These are phyloP conservation scores for Caenorhabditis doughertyi DNA, from an alignment of 2,888 invertebrate genomes.

Conservation along the genomic window DNA sequence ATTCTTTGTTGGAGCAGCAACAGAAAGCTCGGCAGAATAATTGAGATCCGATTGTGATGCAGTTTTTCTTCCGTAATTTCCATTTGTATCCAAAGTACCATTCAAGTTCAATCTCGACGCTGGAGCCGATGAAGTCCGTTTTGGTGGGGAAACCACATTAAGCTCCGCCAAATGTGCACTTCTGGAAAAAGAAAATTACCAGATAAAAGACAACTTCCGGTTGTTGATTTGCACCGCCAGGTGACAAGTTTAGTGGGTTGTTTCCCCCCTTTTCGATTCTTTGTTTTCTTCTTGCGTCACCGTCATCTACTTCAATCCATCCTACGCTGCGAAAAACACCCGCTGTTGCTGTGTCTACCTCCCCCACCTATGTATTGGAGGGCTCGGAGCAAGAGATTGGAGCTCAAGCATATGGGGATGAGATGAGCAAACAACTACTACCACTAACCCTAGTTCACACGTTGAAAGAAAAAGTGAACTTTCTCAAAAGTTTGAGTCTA, in stretches of 20 bases:
- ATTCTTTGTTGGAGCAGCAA: conserved; percentile 33
- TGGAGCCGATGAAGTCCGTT: conserved; percentile 56
- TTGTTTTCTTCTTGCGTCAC: conserved; percentile 61
- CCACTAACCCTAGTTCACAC: conserved; percentile 23
- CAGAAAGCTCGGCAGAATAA: conserved; percentile 52
- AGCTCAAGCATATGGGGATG: conserved; percentile 16
- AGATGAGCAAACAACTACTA: conserved; percentile 55
- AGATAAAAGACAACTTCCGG: conserved; percentile 36
- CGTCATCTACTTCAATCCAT: conserved; percentile 26
- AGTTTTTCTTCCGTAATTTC: conserved; percentile 59
- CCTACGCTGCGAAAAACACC: conserved; percentile 58
- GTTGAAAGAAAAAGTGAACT: conserved; percentile 12
- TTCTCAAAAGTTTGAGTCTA: conserved; percentile 3
- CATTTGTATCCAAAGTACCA: conserved; percentile 59
- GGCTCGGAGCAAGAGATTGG: conserved; percentile 39
- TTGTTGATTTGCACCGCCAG: conserved; percentile 42
- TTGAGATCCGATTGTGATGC: conserved; percentile 56
- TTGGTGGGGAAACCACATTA: conserved; percentile 57
- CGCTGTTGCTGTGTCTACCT: conserved; percentile 49
- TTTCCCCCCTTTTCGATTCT: conserved; percentile 22
- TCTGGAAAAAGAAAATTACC: conserved; percentile 43
- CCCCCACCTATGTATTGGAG: conserved; percentile 32
- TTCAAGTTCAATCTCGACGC: conserved; percentile 55
- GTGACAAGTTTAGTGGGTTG: conserved; percentile 61
- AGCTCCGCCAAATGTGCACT: conserved; percentile 61